phyloP scores from a whole-genome alignment of 2,888 invertebrate species.

The Hirtodrosophila histrioides region DNA sequence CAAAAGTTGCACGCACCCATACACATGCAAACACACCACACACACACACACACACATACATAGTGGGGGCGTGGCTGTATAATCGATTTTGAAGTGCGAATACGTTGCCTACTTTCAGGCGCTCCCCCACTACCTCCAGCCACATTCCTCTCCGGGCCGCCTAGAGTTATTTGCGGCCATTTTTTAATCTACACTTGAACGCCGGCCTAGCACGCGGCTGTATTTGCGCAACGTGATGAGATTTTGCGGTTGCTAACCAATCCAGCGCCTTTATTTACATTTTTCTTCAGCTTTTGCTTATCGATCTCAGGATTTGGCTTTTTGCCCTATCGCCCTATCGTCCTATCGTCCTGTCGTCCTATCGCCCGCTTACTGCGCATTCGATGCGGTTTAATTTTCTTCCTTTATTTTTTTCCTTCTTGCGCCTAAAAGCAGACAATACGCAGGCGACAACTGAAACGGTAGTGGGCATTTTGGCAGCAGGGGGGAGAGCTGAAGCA shows the following conservation, averaged over 20 bases:
- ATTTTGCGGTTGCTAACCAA: slow-evolving; percentile 71
- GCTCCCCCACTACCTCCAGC: not conserved
- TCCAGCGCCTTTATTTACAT: slow-evolving; percentile 69
- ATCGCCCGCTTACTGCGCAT: slow-evolving; percentile 24
- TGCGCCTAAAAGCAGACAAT: slow-evolving; percentile 49
- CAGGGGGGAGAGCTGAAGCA: slow-evolving; percentile 4
- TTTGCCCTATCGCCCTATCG: slow-evolving; percentile 21
- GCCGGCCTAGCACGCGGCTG: slow-evolving; percentile 66
- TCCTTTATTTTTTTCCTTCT: slow-evolving; percentile 11
- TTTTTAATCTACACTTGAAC: slow-evolving; percentile 80
- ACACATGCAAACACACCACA: slow-evolving; percentile 24
- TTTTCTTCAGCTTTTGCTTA: slow-evolving; percentile 58
- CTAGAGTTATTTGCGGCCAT: slow-evolving; percentile 75
- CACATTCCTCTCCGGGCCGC: slow-evolving; percentile 9
- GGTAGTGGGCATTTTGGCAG: slow-evolving; percentile 4
- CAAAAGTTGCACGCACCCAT: slow-evolving; percentile 51
- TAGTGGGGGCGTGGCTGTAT: slow-evolving; percentile 50
- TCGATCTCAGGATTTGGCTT: slow-evolving; percentile 58
- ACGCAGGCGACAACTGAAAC: slow-evolving; percentile 50
- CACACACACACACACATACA: not conserved
- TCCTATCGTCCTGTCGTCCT: not conserved
- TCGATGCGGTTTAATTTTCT: slow-evolving; percentile 41
- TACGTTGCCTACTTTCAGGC: slow-evolving; percentile 45
- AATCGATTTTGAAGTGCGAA: slow-evolving; percentile 77
- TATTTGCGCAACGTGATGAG: slow-evolving; percentile 80